phyloP scores from a whole-genome alignment of 2,888 invertebrate genomes.

The Plusia festucae region DNA sequence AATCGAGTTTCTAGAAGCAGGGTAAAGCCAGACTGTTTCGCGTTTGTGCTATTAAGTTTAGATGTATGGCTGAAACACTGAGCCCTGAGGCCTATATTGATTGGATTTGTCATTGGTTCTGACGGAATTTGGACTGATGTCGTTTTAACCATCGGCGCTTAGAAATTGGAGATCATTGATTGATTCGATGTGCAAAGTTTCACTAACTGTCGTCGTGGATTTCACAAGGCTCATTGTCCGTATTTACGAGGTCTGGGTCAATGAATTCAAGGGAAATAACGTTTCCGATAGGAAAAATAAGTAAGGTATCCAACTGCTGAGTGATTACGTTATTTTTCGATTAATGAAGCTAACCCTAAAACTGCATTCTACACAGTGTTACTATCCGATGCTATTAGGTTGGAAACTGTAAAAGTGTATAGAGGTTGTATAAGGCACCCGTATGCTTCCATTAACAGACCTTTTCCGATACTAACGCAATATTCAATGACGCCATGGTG shows the following conservation, averaged over 20 bases:
- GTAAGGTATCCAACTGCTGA: too few relatives aligned
- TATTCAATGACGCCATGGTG: not conserved
- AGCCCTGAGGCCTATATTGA: not conserved
- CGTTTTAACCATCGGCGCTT: not conserved
- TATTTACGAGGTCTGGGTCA: too few relatives aligned
- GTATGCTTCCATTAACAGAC: slow-evolving; percentile 2
- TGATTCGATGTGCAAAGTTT: not conserved
- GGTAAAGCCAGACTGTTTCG: slow-evolving; percentile 11
- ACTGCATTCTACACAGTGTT: not conserved
- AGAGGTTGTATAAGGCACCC: slow-evolving; percentile 1
- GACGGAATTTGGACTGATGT: not conserved
- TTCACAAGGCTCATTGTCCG: too few relatives aligned
- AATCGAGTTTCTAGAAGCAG: slow-evolving; percentile 86
- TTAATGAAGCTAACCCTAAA: not conserved
- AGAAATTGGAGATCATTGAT: not conserved
- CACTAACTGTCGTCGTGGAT: too few relatives aligned
- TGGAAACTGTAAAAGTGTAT: not conserved
- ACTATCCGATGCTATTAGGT: not conserved
- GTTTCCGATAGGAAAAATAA: too few relatives aligned
- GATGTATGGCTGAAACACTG: not conserved
- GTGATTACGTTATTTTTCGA: not conserved
- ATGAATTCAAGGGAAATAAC: too few relatives aligned
- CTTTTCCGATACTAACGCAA: slow-evolving; percentile 1
- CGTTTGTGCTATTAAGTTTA: slow-evolving; percentile 10
- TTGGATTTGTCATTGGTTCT: not conserved